These are phyloP conservation scores for Pycnonotus jocosus DNA, from an alignment of 2,113 vertebrate species.

Conservation along the genomic window DNA sequence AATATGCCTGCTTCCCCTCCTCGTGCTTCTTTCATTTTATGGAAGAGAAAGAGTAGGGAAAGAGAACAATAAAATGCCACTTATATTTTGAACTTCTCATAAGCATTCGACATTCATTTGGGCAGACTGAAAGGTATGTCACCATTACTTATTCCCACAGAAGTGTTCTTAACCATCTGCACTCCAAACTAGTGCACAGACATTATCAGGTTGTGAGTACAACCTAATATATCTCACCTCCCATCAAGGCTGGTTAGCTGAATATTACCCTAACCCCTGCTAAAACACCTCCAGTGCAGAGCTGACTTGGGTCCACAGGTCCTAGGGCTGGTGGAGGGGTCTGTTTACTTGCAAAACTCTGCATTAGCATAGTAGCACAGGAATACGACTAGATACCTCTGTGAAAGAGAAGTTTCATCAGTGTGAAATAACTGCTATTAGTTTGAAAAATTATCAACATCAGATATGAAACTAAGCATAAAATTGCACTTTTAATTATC, in stretches of 20 bases:
- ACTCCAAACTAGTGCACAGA: neutral
- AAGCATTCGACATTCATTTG: neutral
- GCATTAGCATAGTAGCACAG: neutral
- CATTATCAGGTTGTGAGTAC: neutral
- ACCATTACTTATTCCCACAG: neutral
- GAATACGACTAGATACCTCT: neutral
- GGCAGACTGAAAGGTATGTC: neutral
- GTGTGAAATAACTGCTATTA: neutral
- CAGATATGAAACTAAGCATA: neutral
- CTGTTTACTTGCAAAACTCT: neutral
- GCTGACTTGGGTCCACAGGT: neutral
- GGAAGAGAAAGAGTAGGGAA: neutral
- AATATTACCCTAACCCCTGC: neutral
- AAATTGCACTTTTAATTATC: neutral
- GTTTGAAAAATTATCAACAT: neutral
- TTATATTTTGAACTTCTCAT: neutral
- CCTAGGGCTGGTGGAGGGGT: accelerated
- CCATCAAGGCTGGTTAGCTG: neutral
- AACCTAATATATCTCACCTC: neutral
- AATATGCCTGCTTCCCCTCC: accelerated
- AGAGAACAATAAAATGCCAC: neutral
- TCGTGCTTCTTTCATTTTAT: neutral
- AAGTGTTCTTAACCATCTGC: neutral
- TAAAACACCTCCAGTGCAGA: neutral
- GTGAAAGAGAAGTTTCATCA: neutral